Percentiles rank a stretch among this genome's conserved stretches.
Conservation (phyloP, 1,140 invertebrate species). For the Trichoplusia ni region DNA sequence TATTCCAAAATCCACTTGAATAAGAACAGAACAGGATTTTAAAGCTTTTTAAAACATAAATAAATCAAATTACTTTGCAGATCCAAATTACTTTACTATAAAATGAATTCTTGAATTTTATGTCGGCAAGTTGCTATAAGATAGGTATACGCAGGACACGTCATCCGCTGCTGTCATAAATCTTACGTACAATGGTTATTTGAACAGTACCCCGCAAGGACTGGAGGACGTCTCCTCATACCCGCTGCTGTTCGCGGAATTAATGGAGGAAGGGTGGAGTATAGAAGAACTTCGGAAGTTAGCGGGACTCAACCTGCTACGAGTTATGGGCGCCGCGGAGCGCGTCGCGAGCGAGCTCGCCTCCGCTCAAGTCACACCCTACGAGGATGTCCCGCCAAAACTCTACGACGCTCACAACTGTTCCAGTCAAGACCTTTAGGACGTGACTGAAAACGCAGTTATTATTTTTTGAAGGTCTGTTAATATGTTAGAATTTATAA, state of each 20-base stretch:
- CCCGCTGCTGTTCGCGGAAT: slow-evolving; percentile 91
- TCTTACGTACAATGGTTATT: background rate
- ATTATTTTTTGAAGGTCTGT: background rate
- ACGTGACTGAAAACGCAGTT: background rate
- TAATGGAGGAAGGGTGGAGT: slow-evolving; percentile 91
- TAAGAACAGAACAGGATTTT: too few relatives aligned
- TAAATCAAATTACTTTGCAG: too few relatives aligned
- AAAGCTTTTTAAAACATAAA: too few relatives aligned
- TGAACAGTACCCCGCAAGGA: slow-evolving; percentile 88
- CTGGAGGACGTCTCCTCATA: slow-evolving; percentile 96
- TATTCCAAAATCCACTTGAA: too few relatives aligned
- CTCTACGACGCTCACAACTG: slow-evolving; percentile 74
- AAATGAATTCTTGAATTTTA: too few relatives aligned
- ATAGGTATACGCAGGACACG: background rate
- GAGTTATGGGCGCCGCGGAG: slow-evolving; percentile 88
- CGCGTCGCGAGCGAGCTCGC: slow-evolving; percentile 82
- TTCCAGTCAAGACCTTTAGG: slow-evolving; percentile 74
- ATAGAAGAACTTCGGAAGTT: slow-evolving; percentile 93
- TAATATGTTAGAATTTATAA: background rate
- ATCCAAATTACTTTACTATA: too few relatives aligned
- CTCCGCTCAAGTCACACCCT: slow-evolving; percentile 69
- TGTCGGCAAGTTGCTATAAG: too few relatives aligned
- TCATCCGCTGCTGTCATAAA: background rate
- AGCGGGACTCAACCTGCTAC: slow-evolving; percentile 92
- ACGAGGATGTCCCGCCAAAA: slow-evolving; percentile 75